Base-by-base conservation (phyloP, 2,113 vertebrate species). In the Cavia porcellus region DNA sequence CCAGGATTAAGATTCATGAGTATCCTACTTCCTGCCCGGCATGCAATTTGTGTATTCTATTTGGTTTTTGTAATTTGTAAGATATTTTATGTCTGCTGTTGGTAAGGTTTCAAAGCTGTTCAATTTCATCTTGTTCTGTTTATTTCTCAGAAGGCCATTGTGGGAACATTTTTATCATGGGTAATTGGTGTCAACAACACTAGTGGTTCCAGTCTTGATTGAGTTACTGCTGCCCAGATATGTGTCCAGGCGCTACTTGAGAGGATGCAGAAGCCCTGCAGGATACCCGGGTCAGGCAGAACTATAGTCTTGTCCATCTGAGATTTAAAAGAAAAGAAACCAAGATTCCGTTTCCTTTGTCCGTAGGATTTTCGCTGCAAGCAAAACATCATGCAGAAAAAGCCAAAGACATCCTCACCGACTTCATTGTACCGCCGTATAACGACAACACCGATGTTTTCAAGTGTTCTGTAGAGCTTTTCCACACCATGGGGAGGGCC, bases 381-480 rank as follows among this genome's bases (percentile, higher is more conserved):
- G 96, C 96, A 59, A 98, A 97, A 59, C 95, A 98, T 12, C 72
- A 77, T 42, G 42, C 79, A 57, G 97, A 96, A 89, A 97, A 97
- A 93, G 88, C 97, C 93, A 89, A 70, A 90, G 92, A 96, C 83
- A 90, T 98, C 86, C 95, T 98, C 81, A 50, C 88, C 72, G 55
- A 20, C 19, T 91, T 70, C 88, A 88, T 97, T 13, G 4, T 89
- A 35, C 96, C 50, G 77, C 94, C 97, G 15, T 97, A 86, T 68
- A 90, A 87, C 13, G 98, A 98, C 95, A 98, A 97, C 64, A 90
- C 86, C 6, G 94, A 97, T n/a, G 77, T 97, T 38, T 96, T 98
- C 92, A 93, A 83, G 61, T 99, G 99, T 95, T 99, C 98, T 1
- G 93, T 99, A 66, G 97, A 97, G 72, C 92, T 99, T 72, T 97